Evolutionary conservation across 2,797 vertebrate species (phyloP).

Genomic region (Gouania willdenowi): DNA sequence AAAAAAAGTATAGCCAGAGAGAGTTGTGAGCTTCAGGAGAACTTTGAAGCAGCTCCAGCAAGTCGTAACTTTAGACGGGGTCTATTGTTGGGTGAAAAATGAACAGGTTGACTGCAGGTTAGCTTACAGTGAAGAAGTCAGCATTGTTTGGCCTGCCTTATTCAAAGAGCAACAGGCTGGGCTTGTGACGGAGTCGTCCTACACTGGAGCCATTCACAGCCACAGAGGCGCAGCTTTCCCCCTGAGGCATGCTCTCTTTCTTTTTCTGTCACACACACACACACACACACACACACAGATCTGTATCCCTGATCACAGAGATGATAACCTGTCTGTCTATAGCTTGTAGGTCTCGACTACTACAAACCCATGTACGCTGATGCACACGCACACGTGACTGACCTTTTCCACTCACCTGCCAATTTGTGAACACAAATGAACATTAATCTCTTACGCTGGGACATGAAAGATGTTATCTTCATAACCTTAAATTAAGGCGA

Average conservation of each 20-base stretch:
- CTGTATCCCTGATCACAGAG: constrained; percentile 24
- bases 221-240: constrained; percentile 55
- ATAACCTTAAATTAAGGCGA: background rate
- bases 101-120: constrained; percentile 67
- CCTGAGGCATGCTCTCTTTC: constrained; percentile 45
- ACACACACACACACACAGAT: background rate
- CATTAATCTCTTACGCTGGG: background rate
- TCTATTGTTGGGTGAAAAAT: constrained; percentile 60
- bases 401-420: constrained; percentile 3
- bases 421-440: constrained; percentile 1
- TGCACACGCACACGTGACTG: constrained; percentile 1
- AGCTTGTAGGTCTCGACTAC: no score
- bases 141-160: constrained; percentile 69
- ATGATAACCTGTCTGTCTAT: constrained; percentile 33
- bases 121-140: constrained; percentile 68
- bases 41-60: constrained; percentile 26
- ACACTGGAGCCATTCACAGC: constrained; percentile 70
- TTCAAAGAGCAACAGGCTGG: constrained; percentile 60
- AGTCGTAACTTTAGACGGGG: constrained; percentile 44
- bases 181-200: constrained; percentile 61
- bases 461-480: background rate
- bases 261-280: constrained; percentile 14
- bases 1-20: constrained; percentile 24
- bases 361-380: background rate
- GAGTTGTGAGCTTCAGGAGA: constrained; percentile 44